Base-by-base conservation (phyloP, 2,888 invertebrate species). In the Crepidodera aurea region DNA sequence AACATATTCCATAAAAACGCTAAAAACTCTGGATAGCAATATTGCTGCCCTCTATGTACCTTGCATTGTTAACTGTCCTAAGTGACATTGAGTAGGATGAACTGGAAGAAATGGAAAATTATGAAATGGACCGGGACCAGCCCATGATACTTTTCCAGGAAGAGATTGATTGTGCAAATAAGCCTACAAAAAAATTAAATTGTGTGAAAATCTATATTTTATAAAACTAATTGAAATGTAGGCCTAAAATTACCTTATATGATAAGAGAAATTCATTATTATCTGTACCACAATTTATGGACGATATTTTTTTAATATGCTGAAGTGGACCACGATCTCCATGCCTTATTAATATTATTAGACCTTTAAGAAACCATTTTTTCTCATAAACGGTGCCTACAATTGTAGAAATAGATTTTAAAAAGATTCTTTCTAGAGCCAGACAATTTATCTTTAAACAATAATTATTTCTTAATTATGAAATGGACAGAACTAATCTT, bases 241-340 rank as follows among this genome's bases (percentile, higher is more conserved):
- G n/a, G n/a, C n/a, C n/a, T 51, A 51, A 51, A 48, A 29, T 60
- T 69, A 81, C 81, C 77, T 81, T 80, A 67, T 81, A 82, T 5
- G 76, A 70, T 63, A 71, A 73, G 60, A 82, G 70, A 48, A 78
- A 64, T 40, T 76, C 73, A n/a, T 72, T 77, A 59, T 78, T 75
- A 22, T 74, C 69, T 19, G 76, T 83, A 37, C 90, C 90, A 78
- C 96, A 96, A 66, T 93, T 90, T 13, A 96, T 84, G 54, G 86
- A 86, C 51, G 90, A 88, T 34, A 93, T 90, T 62, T 90, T 91
- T 54, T 89, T 86, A 1, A 96, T 87, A 76, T 93, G 92, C 7
- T 92, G 90, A 66, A 96, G 83, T 0, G 96, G 93, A 0, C 95
- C 94, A 50, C 96, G 84, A 78, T 96, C 96, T 0, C 96, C 96